Conservation (phyloP, 1,140 invertebrate genomes). For the Geopemphigus sp. region DNA sequence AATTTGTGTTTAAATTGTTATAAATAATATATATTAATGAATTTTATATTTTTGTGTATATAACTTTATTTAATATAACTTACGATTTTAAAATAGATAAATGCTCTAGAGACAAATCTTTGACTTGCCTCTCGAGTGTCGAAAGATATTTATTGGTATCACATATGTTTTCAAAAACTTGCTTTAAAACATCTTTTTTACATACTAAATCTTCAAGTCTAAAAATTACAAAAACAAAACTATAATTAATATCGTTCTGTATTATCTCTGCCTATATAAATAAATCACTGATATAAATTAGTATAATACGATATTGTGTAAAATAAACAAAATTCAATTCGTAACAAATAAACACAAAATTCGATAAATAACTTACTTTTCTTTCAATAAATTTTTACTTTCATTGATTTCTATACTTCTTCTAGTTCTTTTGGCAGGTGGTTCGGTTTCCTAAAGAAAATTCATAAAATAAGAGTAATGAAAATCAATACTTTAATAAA, state of each 20-base stretch:
- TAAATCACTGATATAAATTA: no score
- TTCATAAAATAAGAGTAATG: background rate
- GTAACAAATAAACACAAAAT: background rate
- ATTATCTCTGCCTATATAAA: no score
- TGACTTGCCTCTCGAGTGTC: background rate
- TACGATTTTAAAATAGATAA: background rate
- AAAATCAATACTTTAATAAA: background rate
- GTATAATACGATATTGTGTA: no score
- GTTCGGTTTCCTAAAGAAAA: background rate
- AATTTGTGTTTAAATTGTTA: no score
- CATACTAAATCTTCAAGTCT: no score
- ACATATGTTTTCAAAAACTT: background rate
- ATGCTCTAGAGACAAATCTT: background rate
- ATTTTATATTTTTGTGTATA: no score
- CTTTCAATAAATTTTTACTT: background rate
- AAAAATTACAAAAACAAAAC: no score
- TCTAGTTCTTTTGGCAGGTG: constrained; percentile 14
- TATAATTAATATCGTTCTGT: no score
- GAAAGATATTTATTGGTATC: constrained; percentile 4
- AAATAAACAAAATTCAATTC: no score
- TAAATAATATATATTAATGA: no score
- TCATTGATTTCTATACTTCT: background rate
- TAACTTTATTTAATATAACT: no score
- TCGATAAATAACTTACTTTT: background rate
- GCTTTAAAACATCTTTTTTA: background rate